These are phyloP conservation scores for Uria aalge DNA, from an alignment of 2,113 vertebrate species.

Conservation along the genomic window DNA sequence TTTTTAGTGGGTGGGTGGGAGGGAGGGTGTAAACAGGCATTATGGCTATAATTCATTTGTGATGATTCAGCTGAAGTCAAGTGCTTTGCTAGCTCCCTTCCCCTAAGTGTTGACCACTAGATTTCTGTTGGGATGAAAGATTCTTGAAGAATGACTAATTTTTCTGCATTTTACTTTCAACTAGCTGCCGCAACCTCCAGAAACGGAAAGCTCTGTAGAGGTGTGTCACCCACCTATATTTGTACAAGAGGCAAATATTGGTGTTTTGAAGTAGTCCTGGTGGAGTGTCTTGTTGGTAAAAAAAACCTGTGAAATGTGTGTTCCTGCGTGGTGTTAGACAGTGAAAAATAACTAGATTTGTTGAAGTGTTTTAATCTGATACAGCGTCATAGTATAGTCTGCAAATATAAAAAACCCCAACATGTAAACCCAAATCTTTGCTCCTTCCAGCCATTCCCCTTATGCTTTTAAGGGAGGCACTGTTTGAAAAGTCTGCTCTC, in stretches of 20 bases:
- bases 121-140: constrained; percentile 28
- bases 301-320: constrained; percentile 23
- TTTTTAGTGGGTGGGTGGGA: not conserved
- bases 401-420: not conserved
- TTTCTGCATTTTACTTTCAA: constrained; percentile 81
- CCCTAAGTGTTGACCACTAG: constrained; percentile 46
- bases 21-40: not conserved
- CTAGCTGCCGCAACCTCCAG: constrained; percentile 89
- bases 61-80: constrained; percentile 22
- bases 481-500: not conserved
- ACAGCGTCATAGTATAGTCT: not conserved
- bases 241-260: constrained; percentile 69
- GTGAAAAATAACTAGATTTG: not conserved
- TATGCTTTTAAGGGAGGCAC: not conserved
- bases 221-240: constrained; percentile 84
- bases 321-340: not conserved
- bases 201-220: constrained; percentile 86
- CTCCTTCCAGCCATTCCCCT: not conserved
- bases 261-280: constrained; percentile 51
- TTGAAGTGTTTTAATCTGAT: not conserved
- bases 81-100: constrained; percentile 16
- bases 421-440: not conserved
- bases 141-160: constrained; percentile 57
- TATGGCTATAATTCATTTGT: not conserved
- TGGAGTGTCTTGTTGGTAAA: constrained; percentile 50